A percentile compares a stretch with the other conserved stretches of the same genome.
Evolutionary conservation across 2,113 vertebrate species (phyloP).

Genomic region (sheep (Ovis aries)): DNA sequence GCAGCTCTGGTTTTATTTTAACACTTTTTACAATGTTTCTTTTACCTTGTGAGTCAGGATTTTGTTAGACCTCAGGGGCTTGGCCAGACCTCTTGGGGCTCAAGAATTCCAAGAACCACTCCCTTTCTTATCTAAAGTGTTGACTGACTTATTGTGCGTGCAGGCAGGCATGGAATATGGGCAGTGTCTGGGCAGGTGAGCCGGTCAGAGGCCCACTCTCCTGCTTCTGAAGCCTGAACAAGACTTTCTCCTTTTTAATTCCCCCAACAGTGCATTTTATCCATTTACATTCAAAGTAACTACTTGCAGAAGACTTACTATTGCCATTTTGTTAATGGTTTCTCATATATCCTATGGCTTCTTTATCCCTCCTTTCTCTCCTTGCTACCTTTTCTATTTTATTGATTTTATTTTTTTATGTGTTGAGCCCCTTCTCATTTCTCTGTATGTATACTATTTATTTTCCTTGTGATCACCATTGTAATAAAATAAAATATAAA

Average conservation of each 20-base stretch:
- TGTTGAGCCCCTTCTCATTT: background rate
- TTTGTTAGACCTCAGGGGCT: background rate
- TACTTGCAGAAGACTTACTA: background rate
- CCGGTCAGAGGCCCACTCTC: background rate
- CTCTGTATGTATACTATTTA: background rate
- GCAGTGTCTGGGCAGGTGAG: background rate
- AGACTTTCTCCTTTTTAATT: background rate
- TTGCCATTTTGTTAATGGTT: background rate
- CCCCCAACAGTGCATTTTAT: background rate
- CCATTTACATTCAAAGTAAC: background rate
- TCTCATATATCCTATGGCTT: background rate
- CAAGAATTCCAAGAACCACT: background rate
- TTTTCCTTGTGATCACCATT: background rate
- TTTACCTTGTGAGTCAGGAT: background rate
- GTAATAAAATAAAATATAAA: background rate
- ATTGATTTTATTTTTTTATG: background rate
- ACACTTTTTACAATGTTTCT: background rate
- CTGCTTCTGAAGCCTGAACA: background rate
- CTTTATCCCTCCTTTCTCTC: background rate
- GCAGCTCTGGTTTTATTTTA: background rate
- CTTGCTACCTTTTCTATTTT: background rate
- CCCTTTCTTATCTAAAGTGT: background rate
- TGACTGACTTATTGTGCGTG: background rate
- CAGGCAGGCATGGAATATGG: background rate
- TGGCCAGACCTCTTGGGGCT: background rate